phyloP scores from a whole-genome alignment of 2,888 invertebrate genomes.

The Drosophila kambysellisi region DNA sequence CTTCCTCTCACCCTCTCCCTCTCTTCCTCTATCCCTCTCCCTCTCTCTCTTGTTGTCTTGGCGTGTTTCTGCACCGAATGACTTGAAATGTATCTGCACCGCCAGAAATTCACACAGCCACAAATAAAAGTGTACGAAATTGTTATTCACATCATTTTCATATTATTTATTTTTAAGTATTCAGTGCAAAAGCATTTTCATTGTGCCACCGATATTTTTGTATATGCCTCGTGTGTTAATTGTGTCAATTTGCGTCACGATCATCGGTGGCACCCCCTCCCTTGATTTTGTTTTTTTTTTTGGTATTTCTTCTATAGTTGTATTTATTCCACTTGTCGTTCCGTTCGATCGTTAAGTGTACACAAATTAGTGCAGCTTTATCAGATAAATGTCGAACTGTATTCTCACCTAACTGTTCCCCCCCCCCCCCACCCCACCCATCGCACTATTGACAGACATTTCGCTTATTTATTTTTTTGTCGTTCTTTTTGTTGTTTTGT shows the following conservation, averaged over 20 bases:
- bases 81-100: slow-evolving; percentile 71
- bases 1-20: not conserved
- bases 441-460: slow-evolving; percentile 63
- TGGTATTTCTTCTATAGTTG: not conserved
- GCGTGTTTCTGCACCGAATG: slow-evolving; percentile 73
- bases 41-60: slow-evolving; percentile 2
- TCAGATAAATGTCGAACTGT: slow-evolving; percentile 69
- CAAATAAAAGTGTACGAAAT: slow-evolving; percentile 53
- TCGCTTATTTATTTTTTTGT: slow-evolving; percentile 23
- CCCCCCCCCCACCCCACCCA: not conserved
- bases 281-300: too few species aligned
- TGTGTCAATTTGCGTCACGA: slow-evolving; percentile 50
- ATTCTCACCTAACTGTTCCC: slow-evolving; percentile 9
- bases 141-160: not conserved
- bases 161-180: not conserved
- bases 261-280: slow-evolving; percentile 18
- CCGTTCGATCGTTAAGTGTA: slow-evolving; percentile 62
- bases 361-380: slow-evolving; percentile 78
- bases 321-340: not conserved
- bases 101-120: slow-evolving; percentile 50
- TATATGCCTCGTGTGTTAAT: not conserved
- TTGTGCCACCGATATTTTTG: not conserved
- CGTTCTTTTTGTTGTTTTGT: slow-evolving; percentile 14
- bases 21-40: not conserved
- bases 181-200: not conserved